Percentiles rank a stretch among this genome's conserved stretches.
These are phyloP conservation scores for Nezara viridula DNA, from an alignment of 2,888 invertebrate species.

Conservation along the genomic window DNA sequence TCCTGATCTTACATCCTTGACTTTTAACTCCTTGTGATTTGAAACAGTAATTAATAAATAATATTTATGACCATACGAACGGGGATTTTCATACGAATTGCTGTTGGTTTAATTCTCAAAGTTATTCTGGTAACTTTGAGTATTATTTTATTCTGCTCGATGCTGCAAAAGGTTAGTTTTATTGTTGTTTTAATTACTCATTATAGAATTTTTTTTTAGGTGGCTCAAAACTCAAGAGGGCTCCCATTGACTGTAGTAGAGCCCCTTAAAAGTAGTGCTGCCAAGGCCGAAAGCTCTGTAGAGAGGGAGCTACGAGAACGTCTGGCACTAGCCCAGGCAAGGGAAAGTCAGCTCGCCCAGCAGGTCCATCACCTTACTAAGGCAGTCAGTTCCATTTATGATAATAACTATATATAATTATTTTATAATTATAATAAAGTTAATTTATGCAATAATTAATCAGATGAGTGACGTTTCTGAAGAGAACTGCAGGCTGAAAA, in stretches of 20 bases:
- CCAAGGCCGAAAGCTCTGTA: conserved; percentile 64
- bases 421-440: neutral
- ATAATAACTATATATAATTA: neutral
- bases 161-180: neutral
- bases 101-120: too few species aligned
- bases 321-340: conserved; percentile 68
- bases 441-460: conserved; percentile 16
- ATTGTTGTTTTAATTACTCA: too few species aligned
- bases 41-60: too few species aligned
- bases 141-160: too few species aligned
- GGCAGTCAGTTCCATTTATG: conserved; percentile 46
- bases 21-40: too few species aligned
- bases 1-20: too few species aligned
- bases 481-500: conserved; percentile 84
- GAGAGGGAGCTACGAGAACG: conserved; percentile 73
- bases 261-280: conserved; percentile 60
- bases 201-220: conserved; percentile 27
- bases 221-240: conserved; percentile 64
- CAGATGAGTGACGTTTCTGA: conserved; percentile 81
- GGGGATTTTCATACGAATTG: too few species aligned
- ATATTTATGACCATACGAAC: too few species aligned
- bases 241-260: conserved; percentile 61
- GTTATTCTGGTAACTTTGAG: too few species aligned
- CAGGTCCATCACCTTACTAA: conserved; percentile 75
- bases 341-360: conserved; percentile 73